phyloP scores from a whole-genome alignment of 2,797 vertebrate genomes.

The Enteromius radiatus region DNA sequence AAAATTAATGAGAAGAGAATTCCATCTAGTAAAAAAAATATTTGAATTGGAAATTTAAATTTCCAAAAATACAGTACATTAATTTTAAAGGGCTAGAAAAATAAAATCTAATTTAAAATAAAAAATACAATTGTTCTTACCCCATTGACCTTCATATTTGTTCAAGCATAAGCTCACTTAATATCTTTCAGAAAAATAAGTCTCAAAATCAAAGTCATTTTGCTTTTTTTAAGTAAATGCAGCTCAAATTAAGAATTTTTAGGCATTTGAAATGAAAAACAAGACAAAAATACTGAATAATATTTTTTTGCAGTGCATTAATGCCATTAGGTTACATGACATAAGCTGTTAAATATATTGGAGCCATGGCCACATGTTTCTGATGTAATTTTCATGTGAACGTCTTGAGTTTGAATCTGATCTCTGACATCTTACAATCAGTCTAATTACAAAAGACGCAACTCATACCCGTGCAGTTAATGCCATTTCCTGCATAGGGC shows the following conservation, averaged over 20 bases:
- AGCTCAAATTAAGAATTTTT: background rate
- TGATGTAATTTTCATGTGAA: background rate
- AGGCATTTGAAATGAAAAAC: background rate
- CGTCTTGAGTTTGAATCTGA: background rate
- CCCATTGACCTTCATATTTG: background rate
- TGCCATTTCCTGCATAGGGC: constrained; percentile 88
- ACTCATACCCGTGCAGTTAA: constrained; percentile 80
- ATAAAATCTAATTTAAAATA: background rate
- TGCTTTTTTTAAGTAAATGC: background rate
- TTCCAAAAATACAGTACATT: background rate
- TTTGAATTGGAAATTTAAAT: background rate
- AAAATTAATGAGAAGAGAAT: too few relatives aligned
- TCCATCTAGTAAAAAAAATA: too few relatives aligned
- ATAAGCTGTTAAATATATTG: background rate
- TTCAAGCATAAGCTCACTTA: background rate
- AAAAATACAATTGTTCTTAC: background rate
- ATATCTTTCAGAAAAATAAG: background rate
- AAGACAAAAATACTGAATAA: background rate
- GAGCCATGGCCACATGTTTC: background rate
- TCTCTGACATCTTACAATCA: background rate
- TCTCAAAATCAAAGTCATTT: too few relatives aligned
- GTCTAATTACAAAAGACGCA: background rate
- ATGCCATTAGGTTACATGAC: background rate
- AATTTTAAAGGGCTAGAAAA: background rate
- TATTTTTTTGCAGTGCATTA: background rate